These are phyloP conservation scores for Drosophila villosipedis DNA, from an alignment of 2,888 invertebrate species.

Conservation along the genomic window DNA sequence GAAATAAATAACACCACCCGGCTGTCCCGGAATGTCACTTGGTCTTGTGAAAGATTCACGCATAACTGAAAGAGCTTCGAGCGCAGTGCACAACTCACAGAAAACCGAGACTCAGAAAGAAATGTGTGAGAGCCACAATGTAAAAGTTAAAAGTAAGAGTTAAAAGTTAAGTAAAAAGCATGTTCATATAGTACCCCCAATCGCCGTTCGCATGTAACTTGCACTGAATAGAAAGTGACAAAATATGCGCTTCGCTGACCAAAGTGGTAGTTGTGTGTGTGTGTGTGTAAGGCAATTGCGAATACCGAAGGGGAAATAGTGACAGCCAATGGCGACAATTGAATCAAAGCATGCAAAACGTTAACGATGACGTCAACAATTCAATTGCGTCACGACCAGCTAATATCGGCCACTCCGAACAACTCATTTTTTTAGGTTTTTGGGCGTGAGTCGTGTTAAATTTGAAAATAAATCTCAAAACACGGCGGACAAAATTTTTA, in stretches of 20 bases:
- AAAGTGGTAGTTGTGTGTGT: conserved; percentile 16
- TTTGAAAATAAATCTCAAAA: neutral
- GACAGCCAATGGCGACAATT: conserved; percentile 9
- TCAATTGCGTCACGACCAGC: neutral
- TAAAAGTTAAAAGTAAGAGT: conserved; percentile 48
- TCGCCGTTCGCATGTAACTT: conserved; percentile 25
- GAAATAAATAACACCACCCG: conserved; percentile 34
- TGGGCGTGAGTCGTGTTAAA: neutral
- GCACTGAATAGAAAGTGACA: conserved; percentile 70
- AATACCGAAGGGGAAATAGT: conserved; percentile 18
- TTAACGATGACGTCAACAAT: conserved; percentile 15
- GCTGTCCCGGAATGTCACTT: conserved; percentile 61
- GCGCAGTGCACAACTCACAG: conserved; percentile 31
- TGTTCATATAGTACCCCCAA: conserved; percentile 17
- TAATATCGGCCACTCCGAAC: neutral
- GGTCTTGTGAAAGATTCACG: conserved; percentile 83
- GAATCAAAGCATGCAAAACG: conserved; percentile 20
- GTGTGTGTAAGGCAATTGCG: conserved; percentile 18
- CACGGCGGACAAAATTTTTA: neutral
- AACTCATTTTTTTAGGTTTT: neutral
- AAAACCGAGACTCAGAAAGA: conserved; percentile 6
- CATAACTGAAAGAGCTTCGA: conserved; percentile 72
- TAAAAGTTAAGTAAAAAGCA: conserved; percentile 26
- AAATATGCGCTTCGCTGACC: conserved; percentile 52
- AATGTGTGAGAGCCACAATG: conserved; percentile 31